Evolutionary conservation across 2,888 invertebrate genomes (phyloP).

Genomic region (Piscicola geometra): DNA sequence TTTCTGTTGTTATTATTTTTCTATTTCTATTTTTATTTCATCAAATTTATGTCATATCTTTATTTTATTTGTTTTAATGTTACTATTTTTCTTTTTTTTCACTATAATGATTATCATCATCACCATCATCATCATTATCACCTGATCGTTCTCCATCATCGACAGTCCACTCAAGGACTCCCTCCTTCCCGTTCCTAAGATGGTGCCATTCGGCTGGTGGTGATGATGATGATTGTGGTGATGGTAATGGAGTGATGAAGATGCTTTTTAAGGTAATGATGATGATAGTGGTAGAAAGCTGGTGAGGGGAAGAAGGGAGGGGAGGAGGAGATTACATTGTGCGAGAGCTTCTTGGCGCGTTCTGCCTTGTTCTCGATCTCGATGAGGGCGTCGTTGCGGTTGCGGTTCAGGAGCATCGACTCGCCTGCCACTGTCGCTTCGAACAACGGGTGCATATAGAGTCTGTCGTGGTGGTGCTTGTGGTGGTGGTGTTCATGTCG

Average conservation of each 20-base stretch:
- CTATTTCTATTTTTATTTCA: too few relatives aligned
- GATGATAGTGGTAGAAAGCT: too few relatives aligned
- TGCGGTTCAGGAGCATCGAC: conserved; percentile 82
- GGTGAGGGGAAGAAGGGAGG: too few relatives aligned
- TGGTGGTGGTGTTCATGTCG: background rate
- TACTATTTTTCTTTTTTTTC: too few relatives aligned
- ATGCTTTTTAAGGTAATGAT: too few relatives aligned
- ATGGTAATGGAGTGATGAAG: too few relatives aligned
- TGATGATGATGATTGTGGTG: too few relatives aligned
- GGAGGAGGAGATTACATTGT: background rate
- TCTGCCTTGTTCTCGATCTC: background rate
- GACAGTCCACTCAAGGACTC: conserved; percentile 5
- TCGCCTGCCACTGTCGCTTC: conserved; percentile 85
- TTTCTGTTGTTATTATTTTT: too few relatives aligned
- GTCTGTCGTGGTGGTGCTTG: conserved; percentile 44
- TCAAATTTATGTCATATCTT: too few relatives aligned
- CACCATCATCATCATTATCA: background rate
- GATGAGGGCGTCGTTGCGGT: conserved; percentile 58
- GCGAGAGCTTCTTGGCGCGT: background rate
- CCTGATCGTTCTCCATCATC: background rate
- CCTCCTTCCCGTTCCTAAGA: background rate
- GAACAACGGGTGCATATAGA: conserved; percentile 89
- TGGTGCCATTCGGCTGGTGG: conserved; percentile 3
- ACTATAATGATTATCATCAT: too few relatives aligned
- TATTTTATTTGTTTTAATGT: too few relatives aligned